Evolutionary conservation across 2,888 invertebrate species (phyloP).

Genomic region (Marronus borbonicus): DNA sequence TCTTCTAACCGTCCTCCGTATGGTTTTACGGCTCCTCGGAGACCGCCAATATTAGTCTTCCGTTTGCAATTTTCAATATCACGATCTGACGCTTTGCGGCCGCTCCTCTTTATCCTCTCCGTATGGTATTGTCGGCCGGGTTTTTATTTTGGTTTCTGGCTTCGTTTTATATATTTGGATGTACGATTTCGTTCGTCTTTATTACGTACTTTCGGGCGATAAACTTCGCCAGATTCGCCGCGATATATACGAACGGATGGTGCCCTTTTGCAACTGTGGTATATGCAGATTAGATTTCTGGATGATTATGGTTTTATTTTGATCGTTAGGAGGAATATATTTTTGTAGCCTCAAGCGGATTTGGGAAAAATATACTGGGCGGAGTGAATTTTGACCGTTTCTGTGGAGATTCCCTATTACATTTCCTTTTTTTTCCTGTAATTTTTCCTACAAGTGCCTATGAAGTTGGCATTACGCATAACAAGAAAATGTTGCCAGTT

Average conservation of each 20-base stretch:
- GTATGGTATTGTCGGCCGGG: neutral
- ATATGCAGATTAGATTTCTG: conserved; percentile 16
- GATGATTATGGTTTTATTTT: conserved; percentile 11
- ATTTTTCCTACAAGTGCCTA: too few relatives aligned
- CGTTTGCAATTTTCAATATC: conserved; percentile 44
- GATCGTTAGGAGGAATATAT: conserved; percentile 1
- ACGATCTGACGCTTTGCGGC: conserved; percentile 42
- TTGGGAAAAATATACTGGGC: neutral
- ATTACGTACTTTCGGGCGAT: conserved; percentile 21
- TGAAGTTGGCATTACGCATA: too few relatives aligned
- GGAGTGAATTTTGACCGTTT: too few relatives aligned
- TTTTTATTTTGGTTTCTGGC: conserved; percentile 11
- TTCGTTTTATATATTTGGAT: conserved; percentile 25
- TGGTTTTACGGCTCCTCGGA: conserved; percentile 38
- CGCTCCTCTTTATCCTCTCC: neutral
- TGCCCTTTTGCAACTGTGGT: neutral
- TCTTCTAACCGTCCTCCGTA: conserved; percentile 16
- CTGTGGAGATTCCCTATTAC: too few relatives aligned
- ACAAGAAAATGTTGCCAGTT: too few relatives aligned
- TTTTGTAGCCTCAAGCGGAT: neutral
- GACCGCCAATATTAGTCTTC: conserved; percentile 40
- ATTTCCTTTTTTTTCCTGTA: too few relatives aligned
- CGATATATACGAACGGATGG: conserved; percentile 4
- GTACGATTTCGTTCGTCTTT: conserved; percentile 24
- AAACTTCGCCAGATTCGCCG: conserved; percentile 16